A percentile compares a stretch with the other conserved stretches of the same genome.
These are phyloP conservation scores for Diaphora mendica DNA, from an alignment of 2,888 invertebrate genomes.

Conservation along the genomic window DNA sequence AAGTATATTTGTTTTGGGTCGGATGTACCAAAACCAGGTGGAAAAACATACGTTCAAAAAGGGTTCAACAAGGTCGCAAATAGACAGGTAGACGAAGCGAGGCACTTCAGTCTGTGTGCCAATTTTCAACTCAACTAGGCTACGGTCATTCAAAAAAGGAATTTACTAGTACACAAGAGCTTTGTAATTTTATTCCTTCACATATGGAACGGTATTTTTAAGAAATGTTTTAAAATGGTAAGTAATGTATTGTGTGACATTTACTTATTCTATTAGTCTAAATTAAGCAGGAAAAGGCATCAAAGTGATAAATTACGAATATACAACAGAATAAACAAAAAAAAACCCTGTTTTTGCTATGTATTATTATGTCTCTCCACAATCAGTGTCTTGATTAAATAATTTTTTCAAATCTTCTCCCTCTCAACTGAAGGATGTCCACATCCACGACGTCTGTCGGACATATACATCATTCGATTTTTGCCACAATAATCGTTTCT, in stretches of 20 bases:
- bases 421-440: too few relatives aligned
- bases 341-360: too few relatives aligned
- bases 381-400: not conserved
- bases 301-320: too few relatives aligned
- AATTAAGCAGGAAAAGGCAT: too few relatives aligned
- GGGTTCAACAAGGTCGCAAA: conserved; percentile 20
- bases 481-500: too few relatives aligned
- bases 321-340: too few relatives aligned
- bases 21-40: conserved; percentile 12
- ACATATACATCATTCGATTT: too few relatives aligned
- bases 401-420: not conserved
- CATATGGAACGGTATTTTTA: not conserved
- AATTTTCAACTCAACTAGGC: conserved; percentile 12
- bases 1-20: conserved; percentile 4
- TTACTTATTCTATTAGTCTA: not conserved
- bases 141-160: not conserved
- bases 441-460: too few relatives aligned
- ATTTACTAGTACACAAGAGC: not conserved
- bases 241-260: not conserved
- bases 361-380: not conserved
- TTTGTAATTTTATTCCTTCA: not conserved
- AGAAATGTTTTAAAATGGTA: not conserved
- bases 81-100: conserved; percentile 12
- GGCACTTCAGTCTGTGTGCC: conserved; percentile 5
- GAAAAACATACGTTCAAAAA: conserved; percentile 14